Evolutionary conservation across 2,888 invertebrate genomes (phyloP).

Genomic region (Drosophila monieri): DNA sequence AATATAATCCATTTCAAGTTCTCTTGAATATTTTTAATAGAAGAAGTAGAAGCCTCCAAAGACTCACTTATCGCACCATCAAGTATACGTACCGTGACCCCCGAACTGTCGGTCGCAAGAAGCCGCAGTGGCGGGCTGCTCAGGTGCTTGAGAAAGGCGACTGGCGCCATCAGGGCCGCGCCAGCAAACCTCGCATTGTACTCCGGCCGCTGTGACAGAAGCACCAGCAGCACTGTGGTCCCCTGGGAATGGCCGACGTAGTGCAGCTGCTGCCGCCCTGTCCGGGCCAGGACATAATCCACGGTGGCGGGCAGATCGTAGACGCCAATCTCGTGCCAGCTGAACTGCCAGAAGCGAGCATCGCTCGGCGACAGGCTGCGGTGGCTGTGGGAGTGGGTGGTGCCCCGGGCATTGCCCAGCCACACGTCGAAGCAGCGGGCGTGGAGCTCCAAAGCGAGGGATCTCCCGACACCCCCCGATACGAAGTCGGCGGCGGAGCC

Average conservation of each 20-base stretch:
- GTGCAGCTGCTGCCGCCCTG: slow-evolving; percentile 72
- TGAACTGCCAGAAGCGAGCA: slow-evolving; percentile 80
- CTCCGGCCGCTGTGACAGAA: slow-evolving; percentile 77
- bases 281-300: slow-evolving; percentile 74
- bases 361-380: slow-evolving; percentile 59
- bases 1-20: no score
- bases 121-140: slow-evolving; percentile 76
- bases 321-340: slow-evolving; percentile 82
- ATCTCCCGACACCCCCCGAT: slow-evolving; percentile 64
- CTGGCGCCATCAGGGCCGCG: slow-evolving; percentile 76
- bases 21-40: no score
- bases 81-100: slow-evolving; percentile 70
- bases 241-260: slow-evolving; percentile 82
- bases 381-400: slow-evolving; percentile 79
- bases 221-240: slow-evolving; percentile 77
- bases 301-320: slow-evolving; percentile 79
- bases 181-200: slow-evolving; percentile 76
- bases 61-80: slow-evolving; percentile 4
- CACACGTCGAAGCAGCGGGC: slow-evolving; percentile 81
- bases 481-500: slow-evolving; percentile 81
- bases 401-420: slow-evolving; percentile 81
- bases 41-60: no score
- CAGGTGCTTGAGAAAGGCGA: slow-evolving; percentile 74
- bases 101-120: slow-evolving; percentile 63
- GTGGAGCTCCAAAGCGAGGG: slow-evolving; percentile 74